Percentiles rank a stretch among this genome's conserved stretches.
Evolutionary conservation across 2,888 invertebrate species (phyloP).

Genomic region (Omphaloscelis lunosa): DNA sequence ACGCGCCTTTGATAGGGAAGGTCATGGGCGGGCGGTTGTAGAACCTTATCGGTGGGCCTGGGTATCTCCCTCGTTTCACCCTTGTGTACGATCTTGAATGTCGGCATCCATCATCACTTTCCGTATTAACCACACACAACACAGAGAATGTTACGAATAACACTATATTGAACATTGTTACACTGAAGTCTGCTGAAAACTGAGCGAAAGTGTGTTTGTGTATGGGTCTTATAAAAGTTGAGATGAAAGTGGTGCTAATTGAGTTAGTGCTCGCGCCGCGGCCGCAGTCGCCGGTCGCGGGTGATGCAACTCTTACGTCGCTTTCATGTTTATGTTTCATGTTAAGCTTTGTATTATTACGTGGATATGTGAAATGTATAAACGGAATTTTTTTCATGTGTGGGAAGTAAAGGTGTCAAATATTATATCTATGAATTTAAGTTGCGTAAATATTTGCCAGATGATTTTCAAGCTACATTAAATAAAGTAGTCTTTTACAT

Average conservation of each 20-base stretch:
- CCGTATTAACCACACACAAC: conserved; percentile 71
- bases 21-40: conserved; percentile 78
- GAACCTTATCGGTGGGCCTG: conserved; percentile 77
- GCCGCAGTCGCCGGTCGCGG: conserved; percentile 38
- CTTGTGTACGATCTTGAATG: conserved; percentile 70
- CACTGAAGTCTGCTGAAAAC: conserved; percentile 74
- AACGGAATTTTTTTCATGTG: conserved; percentile 30
- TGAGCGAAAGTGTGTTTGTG: conserved; percentile 78
- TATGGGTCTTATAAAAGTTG: conserved; percentile 83
- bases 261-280: conserved; percentile 77
- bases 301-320: conserved; percentile 70
- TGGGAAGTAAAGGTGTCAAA: conserved; percentile 35
- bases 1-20: conserved; percentile 73
- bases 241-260: conserved; percentile 85
- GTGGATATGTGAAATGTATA: conserved; percentile 51
- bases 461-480: conserved; percentile 13
- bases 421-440: conserved; percentile 4
- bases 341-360: conserved; percentile 49
- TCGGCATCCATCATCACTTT: conserved; percentile 67
- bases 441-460: conserved; percentile 30
- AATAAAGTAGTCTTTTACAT: conserved; percentile 2
- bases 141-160: conserved; percentile 59
- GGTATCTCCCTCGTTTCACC: conserved; percentile 82
- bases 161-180: conserved; percentile 60
- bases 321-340: conserved; percentile 63